A percentile compares a stretch with the other conserved stretches of the same genome.
Evolutionary conservation across 1,140 invertebrate species (phyloP).

Genomic region (Aphidius ervi): DNA sequence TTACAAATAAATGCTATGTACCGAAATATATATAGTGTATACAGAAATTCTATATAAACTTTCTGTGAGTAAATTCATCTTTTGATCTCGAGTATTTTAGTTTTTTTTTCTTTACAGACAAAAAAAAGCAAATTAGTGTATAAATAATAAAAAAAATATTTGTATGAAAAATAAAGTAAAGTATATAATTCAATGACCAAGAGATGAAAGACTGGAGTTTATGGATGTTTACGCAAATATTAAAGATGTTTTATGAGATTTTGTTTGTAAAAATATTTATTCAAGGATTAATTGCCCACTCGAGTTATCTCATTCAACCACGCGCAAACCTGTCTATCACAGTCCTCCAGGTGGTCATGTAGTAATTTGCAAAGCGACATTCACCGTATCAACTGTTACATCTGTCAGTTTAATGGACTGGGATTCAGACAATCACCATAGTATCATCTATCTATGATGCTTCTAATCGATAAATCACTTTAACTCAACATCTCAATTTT

Average conservation of each 20-base stretch:
- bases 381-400: slow-evolving; percentile 25
- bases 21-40: too few relatives aligned
- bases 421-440: slow-evolving; percentile 25
- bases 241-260: neutral
- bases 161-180: too few relatives aligned
- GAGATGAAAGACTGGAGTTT: neutral
- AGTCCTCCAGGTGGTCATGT: slow-evolving; percentile 26
- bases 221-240: neutral
- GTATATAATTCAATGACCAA: too few relatives aligned
- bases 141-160: too few relatives aligned
- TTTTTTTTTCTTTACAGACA: too few relatives aligned
- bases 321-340: slow-evolving; percentile 29
- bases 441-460: slow-evolving; percentile 14
- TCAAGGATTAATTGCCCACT: slow-evolving; percentile 30
- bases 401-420: slow-evolving; percentile 34
- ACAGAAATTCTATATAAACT: too few relatives aligned
- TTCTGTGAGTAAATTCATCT: too few relatives aligned
- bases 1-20: too few relatives aligned
- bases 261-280: slow-evolving; percentile 3
- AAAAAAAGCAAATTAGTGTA: too few relatives aligned
- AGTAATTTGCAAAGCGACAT: slow-evolving; percentile 32
- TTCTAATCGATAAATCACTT: too few relatives aligned
- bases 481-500: too few relatives aligned
- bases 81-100: too few relatives aligned
- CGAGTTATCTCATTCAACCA: slow-evolving; percentile 28